phyloP scores from a whole-genome alignment of 2,797 vertebrate species.

The Petrocephalus schoutedeni region DNA sequence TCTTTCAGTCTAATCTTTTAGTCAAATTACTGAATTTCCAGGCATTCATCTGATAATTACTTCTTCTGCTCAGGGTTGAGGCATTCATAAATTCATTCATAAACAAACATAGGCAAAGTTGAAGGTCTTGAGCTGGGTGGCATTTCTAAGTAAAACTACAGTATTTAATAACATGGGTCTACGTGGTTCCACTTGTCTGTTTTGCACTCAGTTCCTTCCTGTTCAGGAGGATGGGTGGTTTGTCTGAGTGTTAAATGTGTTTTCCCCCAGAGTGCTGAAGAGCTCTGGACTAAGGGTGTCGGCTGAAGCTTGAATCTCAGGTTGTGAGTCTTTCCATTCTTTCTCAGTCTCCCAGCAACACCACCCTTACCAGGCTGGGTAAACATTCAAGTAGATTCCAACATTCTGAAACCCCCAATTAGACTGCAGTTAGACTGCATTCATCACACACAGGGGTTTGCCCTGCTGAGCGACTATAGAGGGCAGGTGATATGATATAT shows the following conservation, averaged over 20 bases:
- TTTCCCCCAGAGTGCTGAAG: conserved; percentile 80
- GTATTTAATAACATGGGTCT: neutral
- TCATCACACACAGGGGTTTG: neutral
- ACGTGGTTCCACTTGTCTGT: conserved; percentile 1
- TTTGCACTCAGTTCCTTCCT: conserved; percentile 9
- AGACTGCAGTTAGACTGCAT: neutral
- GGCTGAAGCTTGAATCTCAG: conserved; percentile 79
- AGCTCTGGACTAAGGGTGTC: conserved; percentile 76
- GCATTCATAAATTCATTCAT: neutral
- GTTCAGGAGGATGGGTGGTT: conserved; percentile 21
- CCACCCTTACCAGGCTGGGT: conserved; percentile 62
- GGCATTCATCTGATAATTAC: neutral
- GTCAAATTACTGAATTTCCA: neutral
- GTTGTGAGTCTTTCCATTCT: conserved; percentile 77
- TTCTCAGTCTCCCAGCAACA: conserved; percentile 62
- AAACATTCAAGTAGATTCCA: conserved; percentile 69
- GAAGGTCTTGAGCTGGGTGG: conserved; percentile 13
- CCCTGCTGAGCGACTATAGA: neutral
- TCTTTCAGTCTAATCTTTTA: neutral
- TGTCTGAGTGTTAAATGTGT: conserved; percentile 78
- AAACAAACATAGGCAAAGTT: conserved; percentile 1
- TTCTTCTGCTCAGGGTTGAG: neutral
- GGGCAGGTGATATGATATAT: conserved; percentile 35
- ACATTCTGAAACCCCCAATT: neutral
- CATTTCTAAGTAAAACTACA: conserved; percentile 17